Conservation (phyloP, 1,140 invertebrate genomes). For the Bicyclus anynana region DNA sequence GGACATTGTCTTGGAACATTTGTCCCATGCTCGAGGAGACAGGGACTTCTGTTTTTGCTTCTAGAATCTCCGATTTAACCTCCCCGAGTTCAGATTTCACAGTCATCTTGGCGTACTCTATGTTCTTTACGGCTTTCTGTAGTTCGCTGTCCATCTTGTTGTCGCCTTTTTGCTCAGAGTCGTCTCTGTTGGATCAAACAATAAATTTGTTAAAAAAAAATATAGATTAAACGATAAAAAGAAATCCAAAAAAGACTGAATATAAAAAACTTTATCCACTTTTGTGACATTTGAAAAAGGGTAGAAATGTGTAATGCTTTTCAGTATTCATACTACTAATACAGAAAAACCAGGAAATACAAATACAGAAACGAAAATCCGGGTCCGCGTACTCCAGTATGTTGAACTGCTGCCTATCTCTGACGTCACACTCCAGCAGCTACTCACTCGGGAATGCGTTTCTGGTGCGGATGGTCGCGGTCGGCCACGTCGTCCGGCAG, state of each 20-base stretch:
- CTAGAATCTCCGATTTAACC: slow-evolving; percentile 43
- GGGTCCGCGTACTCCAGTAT: slow-evolving; percentile 97
- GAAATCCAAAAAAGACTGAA: no score
- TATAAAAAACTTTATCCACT: no score
- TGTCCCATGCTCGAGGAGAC: slow-evolving; percentile 29
- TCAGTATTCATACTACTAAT: no score
- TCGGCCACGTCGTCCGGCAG: slow-evolving; percentile 80
- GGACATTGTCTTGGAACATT: slow-evolving; percentile 51
- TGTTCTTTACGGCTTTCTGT: slow-evolving; percentile 55
- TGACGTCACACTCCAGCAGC: slow-evolving; percentile 81
- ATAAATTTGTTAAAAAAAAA: background rate
- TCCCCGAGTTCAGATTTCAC: slow-evolving; percentile 50
- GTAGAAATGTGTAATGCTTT: no score
- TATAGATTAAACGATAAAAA: no score
- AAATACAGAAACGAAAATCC: slow-evolving; percentile 68
- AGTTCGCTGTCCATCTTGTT: slow-evolving; percentile 57
- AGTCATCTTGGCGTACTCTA: slow-evolving; percentile 45
- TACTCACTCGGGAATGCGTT: slow-evolving; percentile 46
- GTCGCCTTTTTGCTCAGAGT: slow-evolving; percentile 47
- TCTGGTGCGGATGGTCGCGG: slow-evolving; percentile 76
- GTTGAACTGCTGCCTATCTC: slow-evolving; percentile 96
- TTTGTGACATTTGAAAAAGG: no score
- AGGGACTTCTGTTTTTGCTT: slow-evolving; percentile 39
- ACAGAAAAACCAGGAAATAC: no score
- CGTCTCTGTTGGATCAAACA: slow-evolving; percentile 36